phyloP scores from a whole-genome alignment of 2,797 vertebrate genomes.

The Ceyx erithaca region DNA sequence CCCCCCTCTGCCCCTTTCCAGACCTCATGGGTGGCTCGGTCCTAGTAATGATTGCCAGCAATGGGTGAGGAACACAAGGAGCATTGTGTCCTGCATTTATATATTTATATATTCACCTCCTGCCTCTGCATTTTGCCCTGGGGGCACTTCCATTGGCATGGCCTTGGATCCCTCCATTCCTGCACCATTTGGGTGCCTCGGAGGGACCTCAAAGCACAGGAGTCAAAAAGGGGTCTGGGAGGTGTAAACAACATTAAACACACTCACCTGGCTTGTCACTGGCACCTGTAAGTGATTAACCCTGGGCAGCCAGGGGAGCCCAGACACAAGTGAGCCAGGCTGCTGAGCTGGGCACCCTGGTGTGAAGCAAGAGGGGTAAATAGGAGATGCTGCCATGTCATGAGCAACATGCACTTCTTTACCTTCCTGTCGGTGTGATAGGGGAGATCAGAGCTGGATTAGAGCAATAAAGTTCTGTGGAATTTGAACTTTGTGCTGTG shows the following conservation, averaged over 20 bases:
- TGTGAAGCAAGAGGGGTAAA: background rate
- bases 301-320: background rate
- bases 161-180: background rate
- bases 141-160: background rate
- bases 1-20: background rate
- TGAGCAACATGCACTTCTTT: background rate
- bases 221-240: background rate
- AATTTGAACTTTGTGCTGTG: background rate
- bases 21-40: accelerated
- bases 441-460: background rate
- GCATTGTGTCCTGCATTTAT: background rate
- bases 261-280: background rate
- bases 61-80: background rate
- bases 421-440: background rate
- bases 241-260: background rate
- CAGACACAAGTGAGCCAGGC: accelerated
- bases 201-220: background rate
- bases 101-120: slow-evolving; percentile 10
- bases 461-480: background rate
- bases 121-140: accelerated
- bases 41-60: background rate
- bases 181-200: background rate
- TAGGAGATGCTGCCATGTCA: background rate
- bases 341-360: background rate
- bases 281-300: background rate